Evolutionary conservation across 2,888 invertebrate species (phyloP).

Genomic region (Trissolcus brochymenae): DNA sequence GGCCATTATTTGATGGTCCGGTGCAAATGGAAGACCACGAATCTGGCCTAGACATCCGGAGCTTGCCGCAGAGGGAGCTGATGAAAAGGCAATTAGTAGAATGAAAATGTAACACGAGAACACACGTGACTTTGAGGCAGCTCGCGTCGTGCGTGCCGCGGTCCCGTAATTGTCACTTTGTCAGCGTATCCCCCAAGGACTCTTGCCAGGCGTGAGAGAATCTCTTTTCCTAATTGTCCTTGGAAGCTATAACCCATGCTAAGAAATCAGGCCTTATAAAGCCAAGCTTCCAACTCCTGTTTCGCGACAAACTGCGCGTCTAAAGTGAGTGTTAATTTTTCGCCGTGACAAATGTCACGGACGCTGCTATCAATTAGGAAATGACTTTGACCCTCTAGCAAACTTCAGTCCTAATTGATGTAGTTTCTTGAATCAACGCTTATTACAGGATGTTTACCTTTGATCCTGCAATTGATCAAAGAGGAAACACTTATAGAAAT

Average conservation of each 20-base stretch:
- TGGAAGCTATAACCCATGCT: conserved; percentile 37
- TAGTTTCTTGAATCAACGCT: too few species aligned
- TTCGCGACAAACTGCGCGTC: conserved; percentile 16
- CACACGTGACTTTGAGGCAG: conserved; percentile 72
- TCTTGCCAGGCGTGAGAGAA: conserved; percentile 57
- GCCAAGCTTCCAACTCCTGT: conserved; percentile 32
- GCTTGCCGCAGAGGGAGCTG: conserved; percentile 51
- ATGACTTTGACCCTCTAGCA: too few species aligned
- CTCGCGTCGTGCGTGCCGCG: conserved; percentile 62
- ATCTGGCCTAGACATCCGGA: conserved; percentile 38
- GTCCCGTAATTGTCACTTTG: conserved; percentile 74
- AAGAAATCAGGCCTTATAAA: conserved; percentile 54
- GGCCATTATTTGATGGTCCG: conserved; percentile 24
- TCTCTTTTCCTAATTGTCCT: conserved; percentile 56
- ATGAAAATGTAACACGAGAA: conserved; percentile 76
- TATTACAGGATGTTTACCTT: too few species aligned
- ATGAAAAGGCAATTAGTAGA: conserved; percentile 75
- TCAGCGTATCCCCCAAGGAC: conserved; percentile 68
- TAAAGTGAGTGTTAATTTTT: background rate
- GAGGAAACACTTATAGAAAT: too few species aligned
- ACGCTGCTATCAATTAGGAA: too few species aligned
- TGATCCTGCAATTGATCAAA: too few species aligned
- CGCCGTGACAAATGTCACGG: too few species aligned
- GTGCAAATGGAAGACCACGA: conserved; percentile 30
- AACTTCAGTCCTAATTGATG: too few species aligned